phyloP scores from a whole-genome alignment of 1,140 invertebrate species.

The Penaeus indicus region DNA sequence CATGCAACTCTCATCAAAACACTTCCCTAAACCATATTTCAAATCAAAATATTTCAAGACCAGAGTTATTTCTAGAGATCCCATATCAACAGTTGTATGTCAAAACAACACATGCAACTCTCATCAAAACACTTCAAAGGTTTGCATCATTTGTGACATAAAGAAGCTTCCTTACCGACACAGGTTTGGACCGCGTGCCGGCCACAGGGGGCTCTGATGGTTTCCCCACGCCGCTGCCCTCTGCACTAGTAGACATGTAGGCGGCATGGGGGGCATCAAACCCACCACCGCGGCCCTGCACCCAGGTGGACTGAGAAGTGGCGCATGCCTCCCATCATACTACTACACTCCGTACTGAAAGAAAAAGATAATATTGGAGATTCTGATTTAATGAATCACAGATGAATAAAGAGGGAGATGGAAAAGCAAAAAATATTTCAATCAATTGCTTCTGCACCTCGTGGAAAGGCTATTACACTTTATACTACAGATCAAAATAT shows the following conservation, averaged over 20 bases:
- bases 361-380: background rate
- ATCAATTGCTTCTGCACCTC: too few relatives aligned
- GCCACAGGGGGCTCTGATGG: constrained; percentile 77
- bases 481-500: too few relatives aligned
- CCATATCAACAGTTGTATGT: too few relatives aligned
- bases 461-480: too few relatives aligned
- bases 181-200: constrained; percentile 59
- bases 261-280: constrained; percentile 92
- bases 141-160: background rate
- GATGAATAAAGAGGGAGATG: too few relatives aligned
- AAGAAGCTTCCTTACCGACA: constrained; percentile 55
- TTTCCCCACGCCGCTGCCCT: constrained; percentile 86
- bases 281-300: constrained; percentile 97
- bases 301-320: constrained; percentile 92
- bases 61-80: background rate
- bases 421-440: too few relatives aligned
- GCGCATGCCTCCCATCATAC: constrained; percentile 66
- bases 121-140: too few relatives aligned
- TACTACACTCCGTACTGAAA: constrained; percentile 54
- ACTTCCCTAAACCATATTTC: background rate
- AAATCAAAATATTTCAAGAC: background rate
- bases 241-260: constrained; percentile 78
- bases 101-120: too few relatives aligned
- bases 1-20: too few relatives aligned
- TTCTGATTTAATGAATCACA: too few relatives aligned